Evolutionary conservation across 2,113 vertebrate genomes (phyloP).

Genomic region (Anthoscopus minutus): DNA sequence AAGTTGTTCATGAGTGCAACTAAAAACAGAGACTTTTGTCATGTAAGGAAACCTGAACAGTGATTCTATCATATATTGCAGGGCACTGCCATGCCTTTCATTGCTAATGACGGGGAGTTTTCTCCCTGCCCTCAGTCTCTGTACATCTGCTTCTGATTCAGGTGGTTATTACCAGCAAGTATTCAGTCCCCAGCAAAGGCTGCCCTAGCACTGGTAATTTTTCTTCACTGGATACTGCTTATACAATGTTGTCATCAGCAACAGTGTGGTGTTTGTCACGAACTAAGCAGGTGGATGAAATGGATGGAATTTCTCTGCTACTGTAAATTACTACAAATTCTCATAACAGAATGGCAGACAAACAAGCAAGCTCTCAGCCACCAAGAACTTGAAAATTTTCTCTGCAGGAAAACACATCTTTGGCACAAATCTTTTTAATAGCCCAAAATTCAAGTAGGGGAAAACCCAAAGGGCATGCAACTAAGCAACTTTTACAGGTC

Average conservation of each 20-base stretch:
- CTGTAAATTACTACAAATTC: background rate
- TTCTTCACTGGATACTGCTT: background rate
- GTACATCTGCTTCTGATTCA: slow-evolving; percentile 17
- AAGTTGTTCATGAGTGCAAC: background rate
- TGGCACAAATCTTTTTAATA: background rate
- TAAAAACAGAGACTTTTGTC: background rate
- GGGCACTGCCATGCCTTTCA: background rate
- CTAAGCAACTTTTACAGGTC: background rate
- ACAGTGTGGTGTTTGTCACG: background rate
- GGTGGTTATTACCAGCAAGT: background rate
- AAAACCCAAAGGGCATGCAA: background rate
- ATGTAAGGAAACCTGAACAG: background rate
- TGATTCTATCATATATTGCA: background rate
- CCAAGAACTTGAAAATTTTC: background rate
- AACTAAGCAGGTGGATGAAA: background rate
- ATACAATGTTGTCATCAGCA: background rate
- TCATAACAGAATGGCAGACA: background rate
- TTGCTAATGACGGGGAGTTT: background rate
- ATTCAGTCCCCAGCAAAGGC: background rate
- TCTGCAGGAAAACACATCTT: background rate
- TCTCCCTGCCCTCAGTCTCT: background rate
- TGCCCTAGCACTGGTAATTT: background rate
- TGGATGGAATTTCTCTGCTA: background rate
- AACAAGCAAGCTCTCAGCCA: background rate
- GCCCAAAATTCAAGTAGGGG: background rate